Conservation (phyloP, 2,797 vertebrate genomes). For the Ctenosaura bakeri region DNA sequence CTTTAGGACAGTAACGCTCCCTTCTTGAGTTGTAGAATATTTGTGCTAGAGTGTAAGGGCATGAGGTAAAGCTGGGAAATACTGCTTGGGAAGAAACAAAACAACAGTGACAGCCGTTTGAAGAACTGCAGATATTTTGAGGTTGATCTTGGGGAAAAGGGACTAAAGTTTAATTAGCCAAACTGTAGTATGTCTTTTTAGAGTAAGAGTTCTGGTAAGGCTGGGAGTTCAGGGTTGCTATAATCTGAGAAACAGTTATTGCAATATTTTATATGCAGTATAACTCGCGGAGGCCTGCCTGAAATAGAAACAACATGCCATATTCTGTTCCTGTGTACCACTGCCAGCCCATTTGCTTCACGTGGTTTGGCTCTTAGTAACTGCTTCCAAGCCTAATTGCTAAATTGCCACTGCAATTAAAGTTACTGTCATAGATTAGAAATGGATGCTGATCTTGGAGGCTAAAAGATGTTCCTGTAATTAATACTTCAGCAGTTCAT, state of each 20-base stretch:
- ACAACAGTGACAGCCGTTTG: neutral
- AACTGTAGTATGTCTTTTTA: neutral
- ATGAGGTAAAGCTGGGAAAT: neutral
- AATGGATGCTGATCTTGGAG: neutral
- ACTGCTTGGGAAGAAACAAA: neutral
- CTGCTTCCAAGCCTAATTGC: slow-evolving; percentile 10
- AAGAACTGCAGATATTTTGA: neutral
- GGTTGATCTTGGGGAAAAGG: neutral
- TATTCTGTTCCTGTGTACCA: neutral
- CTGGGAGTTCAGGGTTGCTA: slow-evolving; percentile 5
- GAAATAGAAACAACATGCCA: fast-evolving
- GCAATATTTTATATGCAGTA: neutral
- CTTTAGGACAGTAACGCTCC: neutral
- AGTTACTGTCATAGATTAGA: neutral
- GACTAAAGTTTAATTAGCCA: neutral
- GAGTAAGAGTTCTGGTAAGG: neutral
- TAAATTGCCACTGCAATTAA: neutral
- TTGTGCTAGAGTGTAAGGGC: neutral
- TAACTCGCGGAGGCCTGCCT: neutral
- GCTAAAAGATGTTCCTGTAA: fast-evolving
- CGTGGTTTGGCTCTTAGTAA: neutral
- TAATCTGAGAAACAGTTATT: slow-evolving; percentile 9
- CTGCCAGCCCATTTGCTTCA: neutral
- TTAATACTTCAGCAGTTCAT: neutral
- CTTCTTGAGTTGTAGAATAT: neutral